Conservation (phyloP, 53 echinoderm and acorn worm species). For the Mesocentrotus franciscanus region DNA sequence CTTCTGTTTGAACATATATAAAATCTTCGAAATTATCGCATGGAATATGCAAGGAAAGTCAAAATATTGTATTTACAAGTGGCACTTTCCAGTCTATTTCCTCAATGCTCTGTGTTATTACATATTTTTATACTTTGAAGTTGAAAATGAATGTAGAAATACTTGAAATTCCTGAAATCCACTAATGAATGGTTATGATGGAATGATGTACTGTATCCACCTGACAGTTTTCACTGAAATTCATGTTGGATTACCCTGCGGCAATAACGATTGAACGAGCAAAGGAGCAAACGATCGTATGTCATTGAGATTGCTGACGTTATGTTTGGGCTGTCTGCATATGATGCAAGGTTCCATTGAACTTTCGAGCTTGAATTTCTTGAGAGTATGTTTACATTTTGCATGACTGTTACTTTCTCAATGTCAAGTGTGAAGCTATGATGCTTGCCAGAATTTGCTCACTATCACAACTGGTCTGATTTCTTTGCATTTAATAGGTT, state of each 20-base stretch:
- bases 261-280: not conserved
- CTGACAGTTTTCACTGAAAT: slow-evolving; percentile 35
- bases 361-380: not conserved
- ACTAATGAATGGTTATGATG: slow-evolving; percentile 18
- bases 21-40: not conserved
- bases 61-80: not conserved
- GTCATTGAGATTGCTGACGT: not conserved
- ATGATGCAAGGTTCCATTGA: not conserved
- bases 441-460: not conserved
- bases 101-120: not conserved
- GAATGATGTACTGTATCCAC: not conserved
- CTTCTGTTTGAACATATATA: not conserved
- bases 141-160: not conserved
- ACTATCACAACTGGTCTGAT: not conserved
- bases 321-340: not conserved
- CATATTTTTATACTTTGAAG: not conserved
- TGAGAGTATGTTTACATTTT: slow-evolving; percentile 29
- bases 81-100: not conserved
- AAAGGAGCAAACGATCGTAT: not conserved
- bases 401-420: not conserved
- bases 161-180: slow-evolving; percentile 1
- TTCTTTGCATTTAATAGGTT: not conserved
- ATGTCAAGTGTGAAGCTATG: not conserved
- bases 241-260: slow-evolving; percentile 15
- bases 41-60: not conserved